These are phyloP conservation scores for Nomada flava DNA, from an alignment of 2,888 invertebrate species.

Conservation along the genomic window DNA sequence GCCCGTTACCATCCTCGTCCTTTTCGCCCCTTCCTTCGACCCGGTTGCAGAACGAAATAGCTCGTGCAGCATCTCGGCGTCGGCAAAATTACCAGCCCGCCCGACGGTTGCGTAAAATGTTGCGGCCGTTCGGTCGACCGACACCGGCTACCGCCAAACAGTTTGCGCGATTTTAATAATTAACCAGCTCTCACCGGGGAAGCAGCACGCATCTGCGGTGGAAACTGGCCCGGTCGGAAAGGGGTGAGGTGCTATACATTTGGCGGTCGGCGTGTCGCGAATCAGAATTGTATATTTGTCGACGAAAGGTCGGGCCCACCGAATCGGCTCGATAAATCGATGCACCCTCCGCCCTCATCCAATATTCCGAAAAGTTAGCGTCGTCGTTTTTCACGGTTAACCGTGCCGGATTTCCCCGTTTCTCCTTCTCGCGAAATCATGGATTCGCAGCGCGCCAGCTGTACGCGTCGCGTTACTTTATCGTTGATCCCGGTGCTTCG, in stretches of 20 bases:
- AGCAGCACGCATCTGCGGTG: not conserved
- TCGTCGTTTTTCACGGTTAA: not conserved
- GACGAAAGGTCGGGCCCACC: conserved; percentile 35
- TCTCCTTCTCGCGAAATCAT: conserved; percentile 31
- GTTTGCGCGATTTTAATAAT: conserved; percentile 9
- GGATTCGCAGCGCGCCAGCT: conserved; percentile 15
- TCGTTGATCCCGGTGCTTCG: not conserved
- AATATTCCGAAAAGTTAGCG: conserved; percentile 45
- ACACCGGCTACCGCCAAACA: not conserved
- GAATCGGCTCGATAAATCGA: conserved; percentile 48
- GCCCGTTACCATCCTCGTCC: no score
- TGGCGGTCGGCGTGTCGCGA: conserved; percentile 5
- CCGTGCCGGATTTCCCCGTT: not conserved
- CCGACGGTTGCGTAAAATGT: not conserved
- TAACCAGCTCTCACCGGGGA: not conserved
- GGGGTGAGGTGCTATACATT: not conserved
- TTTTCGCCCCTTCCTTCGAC: not conserved
- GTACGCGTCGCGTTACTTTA: not conserved
- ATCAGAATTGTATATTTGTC: conserved; percentile 60
- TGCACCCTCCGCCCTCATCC: conserved; percentile 46
- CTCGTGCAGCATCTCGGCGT: no score
- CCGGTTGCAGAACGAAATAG: not conserved
- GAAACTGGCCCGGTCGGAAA: not conserved
- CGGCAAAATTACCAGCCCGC: no score
- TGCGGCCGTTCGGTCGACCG: not conserved